Evolutionary conservation across 1,140 invertebrate species (phyloP), one percentile per base, ranked within the genome.

Genomic region (Manduca sexta): DNA sequence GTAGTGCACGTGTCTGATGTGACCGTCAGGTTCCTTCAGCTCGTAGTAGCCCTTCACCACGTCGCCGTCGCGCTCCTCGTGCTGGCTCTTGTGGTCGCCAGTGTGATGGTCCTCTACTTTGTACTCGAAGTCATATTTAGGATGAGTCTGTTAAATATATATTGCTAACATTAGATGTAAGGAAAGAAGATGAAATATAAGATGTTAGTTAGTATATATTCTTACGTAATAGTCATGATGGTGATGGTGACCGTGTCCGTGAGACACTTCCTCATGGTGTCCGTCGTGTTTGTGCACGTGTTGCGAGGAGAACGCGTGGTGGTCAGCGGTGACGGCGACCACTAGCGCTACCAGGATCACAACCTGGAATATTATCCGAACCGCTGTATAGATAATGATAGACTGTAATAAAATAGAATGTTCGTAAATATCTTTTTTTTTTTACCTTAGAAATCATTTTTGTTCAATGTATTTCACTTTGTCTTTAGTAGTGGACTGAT

Each of bases 11-110:
- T 69, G 66, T 21, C 72, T 67, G 38, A 68, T 50, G n/a, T 65
- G 56, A 40, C 78, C 84, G 17, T 84, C 78, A 4, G 87, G 82
- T 55, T 88, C 74, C 34, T 88, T 64, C 39, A 87, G 64, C 3
- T 70, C 72, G 64, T 87, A 88, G 34, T 73, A 66, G 26, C 86
- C 86, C 42, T 74, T 74, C 15, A 87, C 78, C 3, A 74, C 66
- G 62, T 69, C 86, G 65, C 64, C 61, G 68, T 84, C 50, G 44
- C 73, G 73, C 11, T 52, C 21, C 52, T 76, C 73, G 29, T 73
- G 70, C 54, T 74, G 66, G 8, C 56, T 63, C 45, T 74, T 74
- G 46, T 64, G 60, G 56, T 74, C 69, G 5, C 64, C 64, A 3
- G 69, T 72, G 57, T 74, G 69, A 1, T 50, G 35, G 44, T 74